Percentiles rank a stretch among this genome's conserved stretches.
phyloP scores from a whole-genome alignment of 2,888 invertebrate genomes.

The Dryococelus australis region DNA sequence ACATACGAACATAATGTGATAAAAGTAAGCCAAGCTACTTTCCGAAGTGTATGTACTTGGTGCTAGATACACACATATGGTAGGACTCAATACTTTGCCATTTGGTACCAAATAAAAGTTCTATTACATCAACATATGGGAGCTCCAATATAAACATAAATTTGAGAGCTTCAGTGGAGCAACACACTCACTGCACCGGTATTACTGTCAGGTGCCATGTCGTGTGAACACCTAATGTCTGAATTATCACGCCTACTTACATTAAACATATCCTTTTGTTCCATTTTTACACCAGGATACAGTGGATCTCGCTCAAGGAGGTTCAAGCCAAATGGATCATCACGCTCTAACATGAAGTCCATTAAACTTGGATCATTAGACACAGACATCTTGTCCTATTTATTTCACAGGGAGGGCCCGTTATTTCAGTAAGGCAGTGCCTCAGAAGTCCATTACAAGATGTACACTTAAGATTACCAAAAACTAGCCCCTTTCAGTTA shows the following conservation, averaged over 20 bases:
- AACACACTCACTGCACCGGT: no score
- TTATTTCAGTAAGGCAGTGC: not conserved
- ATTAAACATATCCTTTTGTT: conserved; percentile 39
- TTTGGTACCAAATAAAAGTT: no score
- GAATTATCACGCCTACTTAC: conserved; percentile 32
- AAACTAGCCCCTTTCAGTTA: not conserved
- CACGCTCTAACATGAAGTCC: conserved; percentile 57
- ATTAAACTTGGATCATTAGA: conserved; percentile 57
- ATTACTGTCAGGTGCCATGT: no score
- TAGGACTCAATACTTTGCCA: no score
- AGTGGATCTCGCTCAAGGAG: conserved; percentile 51
- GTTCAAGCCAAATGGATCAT: conserved; percentile 54
- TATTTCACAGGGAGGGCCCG: not conserved
- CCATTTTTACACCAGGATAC: conserved; percentile 45
- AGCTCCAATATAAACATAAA: no score
- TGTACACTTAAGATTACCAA: not conserved
- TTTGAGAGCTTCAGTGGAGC: no score
- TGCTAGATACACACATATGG: no score
- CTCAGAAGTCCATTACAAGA: not conserved
- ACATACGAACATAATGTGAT: no score
- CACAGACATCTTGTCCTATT: conserved; percentile 52
- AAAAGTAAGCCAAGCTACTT: no score
- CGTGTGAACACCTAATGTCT: not conserved
- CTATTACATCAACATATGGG: no score
- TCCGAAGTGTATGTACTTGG: no score